phyloP scores from a whole-genome alignment of 2,113 vertebrate genomes.

The Leptodactylus fuscus region DNA sequence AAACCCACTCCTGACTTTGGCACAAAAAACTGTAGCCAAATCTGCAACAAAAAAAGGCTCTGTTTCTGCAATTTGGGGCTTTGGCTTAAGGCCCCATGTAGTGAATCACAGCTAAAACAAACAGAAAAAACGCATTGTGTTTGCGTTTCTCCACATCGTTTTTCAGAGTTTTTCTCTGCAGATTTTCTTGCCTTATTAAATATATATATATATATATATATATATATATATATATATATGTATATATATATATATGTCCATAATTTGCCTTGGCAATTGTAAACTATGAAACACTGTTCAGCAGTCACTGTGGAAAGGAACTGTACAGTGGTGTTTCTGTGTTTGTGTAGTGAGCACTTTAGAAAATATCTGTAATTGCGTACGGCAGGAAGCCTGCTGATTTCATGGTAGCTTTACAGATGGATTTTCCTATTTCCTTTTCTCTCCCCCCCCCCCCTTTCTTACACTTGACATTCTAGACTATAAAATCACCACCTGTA shows the following conservation, averaged over 20 bases:
- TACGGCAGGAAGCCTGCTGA: slow-evolving; percentile 64
- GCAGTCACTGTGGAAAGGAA: slow-evolving; percentile 65
- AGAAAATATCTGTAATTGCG: slow-evolving; percentile 73
- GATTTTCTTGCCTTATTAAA: not conserved
- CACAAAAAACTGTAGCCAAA: too few species aligned
- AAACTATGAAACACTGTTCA: slow-evolving; percentile 60
- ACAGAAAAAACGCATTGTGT: too few species aligned
- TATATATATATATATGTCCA: too few species aligned
- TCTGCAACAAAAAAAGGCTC: too few species aligned
- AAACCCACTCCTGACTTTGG: too few species aligned
- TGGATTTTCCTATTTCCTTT: slow-evolving; percentile 55
- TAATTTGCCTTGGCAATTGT: not conserved
- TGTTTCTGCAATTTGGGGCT: too few species aligned
- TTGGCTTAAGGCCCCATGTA: too few species aligned
- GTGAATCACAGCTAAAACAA: too few species aligned
- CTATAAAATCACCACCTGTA: slow-evolving; percentile 38
- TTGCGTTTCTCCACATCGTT: too few species aligned
- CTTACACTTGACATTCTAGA: slow-evolving; percentile 18
- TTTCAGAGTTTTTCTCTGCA: too few species aligned
- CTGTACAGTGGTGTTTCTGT: slow-evolving; percentile 65
- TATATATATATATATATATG: too few species aligned
- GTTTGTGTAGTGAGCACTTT: slow-evolving; percentile 67
- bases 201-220: too few species aligned
- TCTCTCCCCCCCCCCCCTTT: slow-evolving; percentile 29
- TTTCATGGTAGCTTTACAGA: slow-evolving; percentile 65